Conservation (phyloP, 1,140 invertebrate genomes). For the Bombus waltoni region DNA sequence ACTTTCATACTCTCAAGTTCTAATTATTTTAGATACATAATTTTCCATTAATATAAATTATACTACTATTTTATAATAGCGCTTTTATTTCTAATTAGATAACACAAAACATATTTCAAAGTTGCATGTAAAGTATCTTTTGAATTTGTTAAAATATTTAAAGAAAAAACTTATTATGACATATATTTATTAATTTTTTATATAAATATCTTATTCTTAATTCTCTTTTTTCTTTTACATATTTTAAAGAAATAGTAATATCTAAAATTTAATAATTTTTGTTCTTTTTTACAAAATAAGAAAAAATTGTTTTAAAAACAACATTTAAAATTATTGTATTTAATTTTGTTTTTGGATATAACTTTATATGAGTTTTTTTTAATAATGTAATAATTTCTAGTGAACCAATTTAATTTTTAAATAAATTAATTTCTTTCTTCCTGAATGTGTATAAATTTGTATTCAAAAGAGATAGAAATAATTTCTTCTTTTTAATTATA, state of each 20-base stretch:
- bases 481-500: too few species aligned
- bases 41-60: not conserved
- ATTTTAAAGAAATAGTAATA: not conserved
- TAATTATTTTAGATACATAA: not conserved
- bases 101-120: not conserved
- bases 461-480: too few species aligned
- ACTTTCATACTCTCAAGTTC: not conserved
- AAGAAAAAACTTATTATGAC: not conserved
- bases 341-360: not conserved
- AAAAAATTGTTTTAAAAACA: not conserved
- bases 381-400: too few species aligned
- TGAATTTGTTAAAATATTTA: not conserved
- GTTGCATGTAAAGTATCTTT: not conserved
- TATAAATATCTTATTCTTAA: not conserved
- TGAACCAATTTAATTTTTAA: too few species aligned
- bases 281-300: not conserved
- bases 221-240: not conserved
- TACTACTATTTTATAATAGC: too few species aligned
- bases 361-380: too few species aligned
- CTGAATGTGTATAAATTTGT: too few species aligned
- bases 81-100: not conserved
- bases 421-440: too few species aligned
- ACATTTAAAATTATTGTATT: not conserved
- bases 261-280: not conserved
- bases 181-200: not conserved